Percentiles rank a stretch among this genome's conserved stretches.
Evolutionary conservation across 2,113 vertebrate genomes (phyloP).

Genomic region (Ameiurus melas): DNA sequence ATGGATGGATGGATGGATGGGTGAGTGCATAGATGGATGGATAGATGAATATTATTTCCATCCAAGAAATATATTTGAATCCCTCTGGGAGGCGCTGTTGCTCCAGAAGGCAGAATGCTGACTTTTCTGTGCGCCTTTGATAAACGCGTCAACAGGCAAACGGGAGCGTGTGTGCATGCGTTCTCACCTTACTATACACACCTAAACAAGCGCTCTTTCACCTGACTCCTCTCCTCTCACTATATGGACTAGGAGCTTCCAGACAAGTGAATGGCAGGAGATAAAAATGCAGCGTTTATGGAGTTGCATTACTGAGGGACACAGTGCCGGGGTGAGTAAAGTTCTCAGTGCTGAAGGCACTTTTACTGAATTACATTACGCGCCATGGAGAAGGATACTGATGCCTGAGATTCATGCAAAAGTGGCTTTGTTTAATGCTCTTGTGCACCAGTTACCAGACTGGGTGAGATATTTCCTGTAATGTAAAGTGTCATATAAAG

Average conservation of each 20-base stretch:
- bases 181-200: not conserved
- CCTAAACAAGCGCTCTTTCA: not conserved
- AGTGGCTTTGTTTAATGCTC: not conserved
- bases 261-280: not conserved
- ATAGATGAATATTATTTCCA: not conserved
- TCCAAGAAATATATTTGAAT: not conserved
- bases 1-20: too few relatives aligned
- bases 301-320: slow-evolving; percentile 8
- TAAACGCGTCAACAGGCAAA: not conserved
- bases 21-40: not conserved
- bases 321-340: slow-evolving; percentile 45
- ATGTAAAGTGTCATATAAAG: not conserved
- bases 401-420: not conserved
- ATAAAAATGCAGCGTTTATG: slow-evolving; percentile 13
- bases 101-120: not conserved
- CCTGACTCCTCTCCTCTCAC: not conserved
- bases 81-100: slow-evolving; percentile 43
- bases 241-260: slow-evolving; percentile 33
- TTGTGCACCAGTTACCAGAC: not conserved
- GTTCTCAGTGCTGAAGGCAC: not conserved
- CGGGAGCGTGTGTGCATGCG: not conserved
- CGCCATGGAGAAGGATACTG: not conserved
- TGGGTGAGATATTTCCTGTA: not conserved
- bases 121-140: not conserved
- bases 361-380: not conserved